Conservation (phyloP, 2,797 vertebrate species). For the Orientallactaga sibirica region DNA sequence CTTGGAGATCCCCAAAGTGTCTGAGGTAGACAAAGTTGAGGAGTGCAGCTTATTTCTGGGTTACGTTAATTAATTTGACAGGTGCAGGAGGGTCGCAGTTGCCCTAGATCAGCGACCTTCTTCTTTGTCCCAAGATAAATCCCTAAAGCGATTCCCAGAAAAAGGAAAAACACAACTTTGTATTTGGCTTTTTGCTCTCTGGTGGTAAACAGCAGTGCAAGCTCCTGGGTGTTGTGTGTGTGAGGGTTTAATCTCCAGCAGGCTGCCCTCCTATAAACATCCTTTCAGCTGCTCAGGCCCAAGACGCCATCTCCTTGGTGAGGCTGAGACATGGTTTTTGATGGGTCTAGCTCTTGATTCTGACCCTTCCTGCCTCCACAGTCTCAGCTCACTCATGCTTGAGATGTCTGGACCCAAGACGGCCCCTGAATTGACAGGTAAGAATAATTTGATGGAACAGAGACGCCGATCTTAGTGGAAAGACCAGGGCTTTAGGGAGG, state of each 20-base stretch:
- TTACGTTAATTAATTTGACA: conserved; percentile 36
- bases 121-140: conserved; percentile 76
- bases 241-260: conserved; percentile 72
- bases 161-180: conserved; percentile 62
- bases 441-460: conserved; percentile 68
- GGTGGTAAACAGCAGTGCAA: conserved; percentile 73
- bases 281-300: conserved; percentile 74
- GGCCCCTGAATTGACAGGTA: conserved; percentile 54
- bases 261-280: conserved; percentile 77
- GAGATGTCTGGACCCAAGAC: conserved; percentile 69
- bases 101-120: conserved; percentile 57
- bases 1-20: neutral
- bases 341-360: conserved; percentile 11
- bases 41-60: neutral
- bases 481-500: conserved; percentile 66
- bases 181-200: conserved; percentile 60
- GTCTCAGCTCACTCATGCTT: conserved; percentile 60
- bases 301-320: conserved; percentile 56
- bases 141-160: conserved; percentile 67
- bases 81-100: neutral
- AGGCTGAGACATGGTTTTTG: neutral
- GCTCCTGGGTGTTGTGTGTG: conserved; percentile 55
- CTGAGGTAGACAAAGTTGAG: neutral
- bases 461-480: conserved; percentile 18
- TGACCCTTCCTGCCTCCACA: conserved; percentile 66